Evolutionary conservation across 2,888 invertebrate species (phyloP), one percentile per base, ranked within the genome.

Genomic region (Habrosyne pyritoides): DNA sequence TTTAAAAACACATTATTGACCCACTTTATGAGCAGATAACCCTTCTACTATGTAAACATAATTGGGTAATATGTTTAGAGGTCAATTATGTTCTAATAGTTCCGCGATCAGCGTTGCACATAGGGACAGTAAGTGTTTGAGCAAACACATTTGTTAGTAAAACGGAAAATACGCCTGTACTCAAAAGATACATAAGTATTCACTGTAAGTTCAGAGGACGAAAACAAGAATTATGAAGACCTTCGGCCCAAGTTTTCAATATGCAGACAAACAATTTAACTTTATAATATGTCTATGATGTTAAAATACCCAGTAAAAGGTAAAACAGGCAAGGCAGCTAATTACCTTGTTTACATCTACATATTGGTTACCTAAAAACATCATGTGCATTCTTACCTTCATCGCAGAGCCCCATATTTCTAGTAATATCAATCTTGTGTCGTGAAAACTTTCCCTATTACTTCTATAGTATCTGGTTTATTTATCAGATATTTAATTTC

Each of bases 361-460:
- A 56, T 61, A 63, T 60, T 56, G 59, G 50, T 52, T 52, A 63
- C 18, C 42, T 55, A 59, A 71, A 69, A 54, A 64, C 61, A n/a
- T n/a, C n/a, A 60, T 54, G 53, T 57, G 60, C 58, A 59, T 64
- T 73, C 86, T 75, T 81, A 91, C 91, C 91, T 77, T 91, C 91
- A 64, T 91, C 89, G 63, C 91, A 90, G 61, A 91, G 84, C 61
- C 91, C 91, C 91, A 91, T 91, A 2, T 50, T 68, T 59, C 53
- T 54, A 22, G 10, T 18, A 18, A 21, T 30, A 30, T 50, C 50
- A 50, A 50, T 50, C 30, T 50, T 50, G 50, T 50, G 14, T 21
- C 18, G 21, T 18, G 12, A 28, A 28, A 18, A 18, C 10, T 18
- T 28, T 49, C 10, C 10, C 10, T 21, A 10, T 21, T 10, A 50